Base-by-base conservation (phyloP, 2,113 vertebrate species). In the Pipra filicauda region DNA sequence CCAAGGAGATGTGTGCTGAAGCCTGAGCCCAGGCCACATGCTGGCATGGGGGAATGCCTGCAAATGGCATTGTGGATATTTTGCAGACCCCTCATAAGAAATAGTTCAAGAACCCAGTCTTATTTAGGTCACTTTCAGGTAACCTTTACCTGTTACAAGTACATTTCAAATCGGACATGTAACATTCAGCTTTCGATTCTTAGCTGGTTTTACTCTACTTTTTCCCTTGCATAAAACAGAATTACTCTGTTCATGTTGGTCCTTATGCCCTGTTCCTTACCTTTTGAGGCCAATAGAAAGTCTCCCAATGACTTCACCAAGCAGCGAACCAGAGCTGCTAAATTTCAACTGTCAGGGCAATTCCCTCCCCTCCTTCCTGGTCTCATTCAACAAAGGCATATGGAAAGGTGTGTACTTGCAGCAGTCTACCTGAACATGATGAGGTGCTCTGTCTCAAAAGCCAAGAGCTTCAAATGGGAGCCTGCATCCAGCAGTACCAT, bases 181-280 rank as follows among this genome's bases (percentile, higher is more conserved):
- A 26, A 67, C 15, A 15, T 76, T 73, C 52, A 48, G 39, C 37
- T 83, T 33, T 61, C 0, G 1, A 33, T 49, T 61, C 35, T 61
- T 71, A 82, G 35, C 24, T 69, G 41, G 16, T 14, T 7, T 79
- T 71, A 59, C 51, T 75, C 30, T 44, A 3, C 7, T 15, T 58
- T 59, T 71, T 74, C 15, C 22, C 84, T 64, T 41, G 31, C 46
- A n/a, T n/a, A 14, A 11, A 57, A 33, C 5, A 77, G 26, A 76
- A 66, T 54, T 55, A 9, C 14, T 17, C 3, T 27, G 28, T 31
- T 73, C 0, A 0, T 1, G 2, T 35, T 70, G 24, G 28, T 69
- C 58, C 41, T 69, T 51, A 21, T 12, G 23, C 30, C 27, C 18
- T 16, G 15, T 10, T 62, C 24, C 22, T 37, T 84, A 49, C 15